Percentiles rank a stretch among this genome's conserved stretches.
Evolutionary conservation across 2,888 invertebrate genomes (phyloP).

Genomic region (Apamea sordens): DNA sequence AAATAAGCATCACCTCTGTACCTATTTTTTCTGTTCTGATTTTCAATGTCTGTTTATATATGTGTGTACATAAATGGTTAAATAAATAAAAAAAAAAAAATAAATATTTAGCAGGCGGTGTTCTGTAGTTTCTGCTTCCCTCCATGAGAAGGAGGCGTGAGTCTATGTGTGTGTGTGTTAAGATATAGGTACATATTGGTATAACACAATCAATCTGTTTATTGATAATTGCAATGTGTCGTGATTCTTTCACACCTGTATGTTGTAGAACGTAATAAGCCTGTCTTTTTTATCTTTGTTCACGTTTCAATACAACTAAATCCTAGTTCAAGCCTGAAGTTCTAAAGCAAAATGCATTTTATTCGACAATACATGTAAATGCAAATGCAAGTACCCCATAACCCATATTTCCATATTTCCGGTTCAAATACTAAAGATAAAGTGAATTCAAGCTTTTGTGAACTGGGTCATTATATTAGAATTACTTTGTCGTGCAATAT

Average conservation of each 20-base stretch:
- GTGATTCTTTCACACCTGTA: neutral
- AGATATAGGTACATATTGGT: too few relatives aligned
- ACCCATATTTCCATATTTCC: conserved; percentile 48
- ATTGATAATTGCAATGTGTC: neutral
- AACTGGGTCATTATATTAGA: conserved; percentile 33
- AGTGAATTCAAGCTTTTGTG: conserved; percentile 41
- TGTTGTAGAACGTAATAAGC: neutral
- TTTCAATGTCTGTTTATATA: too few relatives aligned
- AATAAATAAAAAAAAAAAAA: too few relatives aligned
- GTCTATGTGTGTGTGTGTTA: too few relatives aligned
- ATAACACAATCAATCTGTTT: neutral
- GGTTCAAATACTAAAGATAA: conserved; percentile 43
- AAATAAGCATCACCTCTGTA: too few relatives aligned
- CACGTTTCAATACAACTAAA: neutral
- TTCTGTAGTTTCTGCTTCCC: too few relatives aligned
- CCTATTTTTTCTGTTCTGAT: too few relatives aligned
- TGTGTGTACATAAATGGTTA: too few relatives aligned
- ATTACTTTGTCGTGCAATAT: conserved; percentile 36
- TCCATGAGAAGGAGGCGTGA: too few relatives aligned
- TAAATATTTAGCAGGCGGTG: too few relatives aligned
- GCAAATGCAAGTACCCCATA: conserved; percentile 30
- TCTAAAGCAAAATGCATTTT: conserved; percentile 28
- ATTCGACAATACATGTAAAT: conserved; percentile 21
- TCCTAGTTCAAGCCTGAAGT: neutral
- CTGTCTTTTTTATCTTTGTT: neutral